Evolutionary conservation across 2,797 vertebrate genomes (phyloP).

Genomic region (Anguilla pacifica): DNA sequence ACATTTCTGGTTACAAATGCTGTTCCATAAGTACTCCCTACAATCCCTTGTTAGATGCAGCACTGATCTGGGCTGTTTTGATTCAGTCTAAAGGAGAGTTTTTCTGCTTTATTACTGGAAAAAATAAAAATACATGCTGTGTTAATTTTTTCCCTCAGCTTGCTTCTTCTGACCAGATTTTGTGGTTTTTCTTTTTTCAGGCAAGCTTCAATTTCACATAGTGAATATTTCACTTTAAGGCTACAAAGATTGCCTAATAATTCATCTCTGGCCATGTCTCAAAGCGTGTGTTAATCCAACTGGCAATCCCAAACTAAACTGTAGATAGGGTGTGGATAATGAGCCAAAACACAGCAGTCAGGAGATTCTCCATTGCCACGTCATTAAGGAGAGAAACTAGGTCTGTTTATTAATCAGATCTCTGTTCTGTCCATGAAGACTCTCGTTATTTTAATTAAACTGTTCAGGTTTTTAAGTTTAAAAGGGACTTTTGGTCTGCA

Average conservation of each 20-base stretch:
- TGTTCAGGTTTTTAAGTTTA: neutral
- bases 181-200: slow-evolving; percentile 52
- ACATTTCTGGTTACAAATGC: neutral
- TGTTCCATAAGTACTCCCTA: neutral
- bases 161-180: slow-evolving; percentile 58
- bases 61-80: neutral
- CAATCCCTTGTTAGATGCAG: neutral
- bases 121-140: slow-evolving; percentile 46
- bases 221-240: slow-evolving; percentile 53
- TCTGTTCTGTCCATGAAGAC: slow-evolving; percentile 16
- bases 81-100: neutral
- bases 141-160: slow-evolving; percentile 49
- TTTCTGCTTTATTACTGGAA: slow-evolving; percentile 46
- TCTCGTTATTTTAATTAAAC: neutral
- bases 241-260: slow-evolving; percentile 61
- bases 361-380: slow-evolving; percentile 48
- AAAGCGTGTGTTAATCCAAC: slow-evolving; percentile 65
- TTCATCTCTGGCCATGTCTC: slow-evolving; percentile 59
- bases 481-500: neutral
- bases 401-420: slow-evolving; percentile 28
- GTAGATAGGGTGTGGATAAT: slow-evolving; percentile 63
- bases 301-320: slow-evolving; percentile 62
- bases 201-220: slow-evolving; percentile 53
- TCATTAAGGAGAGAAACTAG: slow-evolving; percentile 41
- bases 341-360: slow-evolving; percentile 49